Conservation (phyloP, 92 coral and sea anemone genomes). For the Palythoa caribaeorum region DNA sequence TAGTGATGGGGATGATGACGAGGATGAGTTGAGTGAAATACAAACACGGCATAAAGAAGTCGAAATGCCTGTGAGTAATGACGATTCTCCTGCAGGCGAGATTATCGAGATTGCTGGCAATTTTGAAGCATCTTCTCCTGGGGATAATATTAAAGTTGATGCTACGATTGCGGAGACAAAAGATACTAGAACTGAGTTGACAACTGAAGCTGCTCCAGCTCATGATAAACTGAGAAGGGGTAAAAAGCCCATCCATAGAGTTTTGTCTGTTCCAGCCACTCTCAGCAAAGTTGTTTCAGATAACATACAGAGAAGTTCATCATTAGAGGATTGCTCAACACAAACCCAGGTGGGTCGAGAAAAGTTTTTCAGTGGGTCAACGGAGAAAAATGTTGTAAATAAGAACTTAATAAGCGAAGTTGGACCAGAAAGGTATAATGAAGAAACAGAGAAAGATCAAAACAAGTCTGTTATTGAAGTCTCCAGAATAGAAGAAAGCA, state of each 20-base stretch:
- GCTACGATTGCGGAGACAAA: background rate
- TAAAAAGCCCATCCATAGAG: conserved; percentile 8
- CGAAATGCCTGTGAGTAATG: background rate
- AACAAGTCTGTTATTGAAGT: conserved; percentile 1
- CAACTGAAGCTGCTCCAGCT: background rate
- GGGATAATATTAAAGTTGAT: background rate
- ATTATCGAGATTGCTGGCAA: background rate
- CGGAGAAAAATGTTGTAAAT: background rate
- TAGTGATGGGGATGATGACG: background rate
- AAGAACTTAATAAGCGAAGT: background rate
- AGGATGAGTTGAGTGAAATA: background rate
- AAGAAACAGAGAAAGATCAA: background rate
- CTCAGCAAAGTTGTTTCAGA: background rate
- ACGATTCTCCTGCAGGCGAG: background rate
- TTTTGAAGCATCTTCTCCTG: background rate
- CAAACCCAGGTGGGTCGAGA: background rate
- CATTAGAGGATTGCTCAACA: conserved; percentile 15
- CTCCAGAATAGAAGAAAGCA: conserved; percentile 21
- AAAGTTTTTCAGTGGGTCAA: background rate
- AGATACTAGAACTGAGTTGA: background rate
- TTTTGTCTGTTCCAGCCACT: conserved; percentile 21
- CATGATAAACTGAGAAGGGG: background rate
- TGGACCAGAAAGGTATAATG: background rate
- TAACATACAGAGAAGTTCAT: conserved; percentile 1
- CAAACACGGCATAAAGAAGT: background rate